Evolutionary conservation across 2,888 invertebrate species (phyloP), one percentile per base, ranked within the genome.

Genomic region (Glyphotaelius pellucidus): DNA sequence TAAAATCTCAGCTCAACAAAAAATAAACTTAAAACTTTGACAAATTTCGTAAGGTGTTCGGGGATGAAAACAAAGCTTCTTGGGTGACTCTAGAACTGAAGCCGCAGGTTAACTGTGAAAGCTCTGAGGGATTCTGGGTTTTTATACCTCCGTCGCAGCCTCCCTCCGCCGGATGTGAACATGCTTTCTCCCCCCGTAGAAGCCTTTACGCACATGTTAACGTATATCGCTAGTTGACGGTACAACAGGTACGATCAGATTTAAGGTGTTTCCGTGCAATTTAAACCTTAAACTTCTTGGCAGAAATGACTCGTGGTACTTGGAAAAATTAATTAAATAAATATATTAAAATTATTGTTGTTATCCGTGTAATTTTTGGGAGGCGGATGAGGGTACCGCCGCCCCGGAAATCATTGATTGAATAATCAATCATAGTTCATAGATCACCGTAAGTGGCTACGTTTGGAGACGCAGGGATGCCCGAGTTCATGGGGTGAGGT

Each of bases 121-220:
- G 31, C 19, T 88, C 47, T 31, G 79, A 91, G 90, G 91, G 91
- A 89, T 79, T 79, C 47, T 31, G 30, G 31, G 35, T 81, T 91
- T 91, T 90, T 91, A 91, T 86, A 87, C 25, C 25, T 32, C 90
- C 86, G 86, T 1, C 86, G 30, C 90, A 90, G 90, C 90, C 87
- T 89, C 91, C 89, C 80, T 67, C 67, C 67, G 47, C 90, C 90
- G 90, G 90, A 90, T 85, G 84, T 85, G 84, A 38, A 32, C 84
- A 79, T 35, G 84, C 79, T 90, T 52, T 67, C 67, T 25, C 25
- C 9, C n/a, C 67, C n/a, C 67, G n/a, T 25, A 25, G 67, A 67
- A 67, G n/a, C 9, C 25, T 67, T 25, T 67, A n/a, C 67, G 25
- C 25, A n/a, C 67, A n/a, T 25, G 67, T 25, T 19, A 67, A 67